phyloP scores from a whole-genome alignment of 2,797 vertebrate species.

The Emys orbicularis region DNA sequence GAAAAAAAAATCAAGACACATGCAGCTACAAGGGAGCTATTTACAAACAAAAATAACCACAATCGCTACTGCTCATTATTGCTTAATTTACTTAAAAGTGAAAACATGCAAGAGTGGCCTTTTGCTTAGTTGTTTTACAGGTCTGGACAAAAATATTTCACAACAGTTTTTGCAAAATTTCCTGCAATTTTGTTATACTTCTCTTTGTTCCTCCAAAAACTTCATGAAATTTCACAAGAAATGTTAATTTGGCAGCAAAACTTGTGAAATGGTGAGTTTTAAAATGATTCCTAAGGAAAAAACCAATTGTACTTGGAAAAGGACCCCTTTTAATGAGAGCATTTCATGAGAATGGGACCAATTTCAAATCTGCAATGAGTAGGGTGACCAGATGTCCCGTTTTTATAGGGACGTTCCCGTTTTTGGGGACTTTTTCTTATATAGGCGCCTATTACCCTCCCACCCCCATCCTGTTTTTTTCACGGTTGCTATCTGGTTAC shows the following conservation, averaged over 20 bases:
- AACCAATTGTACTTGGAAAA: neutral
- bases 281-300: neutral
- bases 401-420: no score
- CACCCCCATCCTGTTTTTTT: no score
- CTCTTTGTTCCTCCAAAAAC: neutral
- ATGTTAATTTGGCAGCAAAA: constrained; percentile 12
- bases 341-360: constrained; percentile 9
- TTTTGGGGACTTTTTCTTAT: no score
- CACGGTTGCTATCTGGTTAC: no score
- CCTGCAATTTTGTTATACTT: neutral
- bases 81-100: neutral
- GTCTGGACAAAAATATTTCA: neutral
- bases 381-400: no score
- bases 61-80: neutral
- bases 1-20: neutral
- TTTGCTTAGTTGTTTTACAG: neutral
- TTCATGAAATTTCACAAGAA: neutral
- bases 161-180: neutral
- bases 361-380: neutral
- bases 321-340: neutral
- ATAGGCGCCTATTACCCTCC: no score
- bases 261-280: neutral
- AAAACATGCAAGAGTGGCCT: neutral
- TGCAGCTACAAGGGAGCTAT: neutral
- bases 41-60: neutral